Base-by-base conservation (phyloP, 1,140 invertebrate species). In the Leptonema lineaticorne region DNA sequence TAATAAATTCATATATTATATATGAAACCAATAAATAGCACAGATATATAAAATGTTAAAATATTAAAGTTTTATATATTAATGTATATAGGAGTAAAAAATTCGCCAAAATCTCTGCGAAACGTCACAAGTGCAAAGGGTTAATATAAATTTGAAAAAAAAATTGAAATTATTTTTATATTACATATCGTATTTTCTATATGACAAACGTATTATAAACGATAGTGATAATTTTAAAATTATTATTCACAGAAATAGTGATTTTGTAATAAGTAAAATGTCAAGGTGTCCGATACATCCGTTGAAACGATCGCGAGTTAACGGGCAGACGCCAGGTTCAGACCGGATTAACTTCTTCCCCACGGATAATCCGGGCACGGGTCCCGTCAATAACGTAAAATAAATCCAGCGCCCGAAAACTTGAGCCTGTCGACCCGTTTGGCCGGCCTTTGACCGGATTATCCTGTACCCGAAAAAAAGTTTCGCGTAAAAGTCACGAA, bases 351-450 rank as follows among this genome's bases (percentile, higher is more conserved):
- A 26, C 50, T 24, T 24, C 14, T n/a, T n/a, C n/a, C n/a, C n/a
- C n/a, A n/a, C n/a, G n/a, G 18, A 28, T 57, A 57, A 66, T 57
- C 63, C 63, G 28, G 16, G 18, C 14, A 53, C 63, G n/a, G 20
- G 60, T 28, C 20, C 62, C 63, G 46, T 66, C 50, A 66, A 66
- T 66, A 56, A 66, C 26, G 48, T 53, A 41, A 41, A 66, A 50
- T 66, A 66, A 66, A 56, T 50, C 63, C 63, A 18, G 50, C 11
- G n/a, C 63, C 27, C 53, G 30, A n/a, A 66, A 24, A 63, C 33
- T 46, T 63, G 48, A 53, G 50, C 50, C 24, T 53, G 22, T 26
- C 50, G 50, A 64, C 63, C 45, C 41, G 45, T 1, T 46, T 18
- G 1, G 16, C 11, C 8, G 24, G 16, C 11, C 2, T 20, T 48